Conservation (phyloP, 2,113 vertebrate genomes). For the Scopus umbretta region DNA sequence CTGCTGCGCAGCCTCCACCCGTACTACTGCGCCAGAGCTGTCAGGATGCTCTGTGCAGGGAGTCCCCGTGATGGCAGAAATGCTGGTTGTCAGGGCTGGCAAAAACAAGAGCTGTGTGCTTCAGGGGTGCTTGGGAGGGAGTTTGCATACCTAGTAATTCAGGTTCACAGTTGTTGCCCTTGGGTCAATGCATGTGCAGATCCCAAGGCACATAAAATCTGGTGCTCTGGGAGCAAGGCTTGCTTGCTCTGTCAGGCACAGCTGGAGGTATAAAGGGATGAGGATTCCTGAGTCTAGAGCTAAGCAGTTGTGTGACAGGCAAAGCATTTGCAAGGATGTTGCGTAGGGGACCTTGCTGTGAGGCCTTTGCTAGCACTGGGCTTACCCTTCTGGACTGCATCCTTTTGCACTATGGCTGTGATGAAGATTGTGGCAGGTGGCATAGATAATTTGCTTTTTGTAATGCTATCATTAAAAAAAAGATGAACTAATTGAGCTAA, state of each 20-base stretch:
- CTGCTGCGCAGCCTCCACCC: accelerated
- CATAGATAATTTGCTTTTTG: background rate
- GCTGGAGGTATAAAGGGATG: background rate
- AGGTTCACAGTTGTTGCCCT: accelerated
- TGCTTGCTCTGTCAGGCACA: background rate
- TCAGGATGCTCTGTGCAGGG: background rate
- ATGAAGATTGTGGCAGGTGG: background rate
- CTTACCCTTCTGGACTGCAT: background rate
- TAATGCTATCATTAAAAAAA: background rate
- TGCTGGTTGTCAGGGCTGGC: background rate
- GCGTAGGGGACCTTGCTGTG: background rate
- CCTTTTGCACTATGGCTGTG: background rate
- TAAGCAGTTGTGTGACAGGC: background rate
- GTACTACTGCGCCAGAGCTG: accelerated
- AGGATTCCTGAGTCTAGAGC: no score
- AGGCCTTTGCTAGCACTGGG: background rate
- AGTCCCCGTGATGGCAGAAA: no score
- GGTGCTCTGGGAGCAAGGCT: background rate
- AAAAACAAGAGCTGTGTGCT: background rate
- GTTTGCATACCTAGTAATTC: no score
- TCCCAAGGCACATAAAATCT: accelerated
- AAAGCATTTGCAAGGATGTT: background rate
- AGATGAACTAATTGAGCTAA: background rate
- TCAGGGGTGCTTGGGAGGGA: accelerated
- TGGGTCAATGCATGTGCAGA: accelerated